Evolutionary conservation across 2,888 invertebrate species (phyloP), one percentile per base, ranked within the genome.

Genomic region (Hedychridium roseum): DNA sequence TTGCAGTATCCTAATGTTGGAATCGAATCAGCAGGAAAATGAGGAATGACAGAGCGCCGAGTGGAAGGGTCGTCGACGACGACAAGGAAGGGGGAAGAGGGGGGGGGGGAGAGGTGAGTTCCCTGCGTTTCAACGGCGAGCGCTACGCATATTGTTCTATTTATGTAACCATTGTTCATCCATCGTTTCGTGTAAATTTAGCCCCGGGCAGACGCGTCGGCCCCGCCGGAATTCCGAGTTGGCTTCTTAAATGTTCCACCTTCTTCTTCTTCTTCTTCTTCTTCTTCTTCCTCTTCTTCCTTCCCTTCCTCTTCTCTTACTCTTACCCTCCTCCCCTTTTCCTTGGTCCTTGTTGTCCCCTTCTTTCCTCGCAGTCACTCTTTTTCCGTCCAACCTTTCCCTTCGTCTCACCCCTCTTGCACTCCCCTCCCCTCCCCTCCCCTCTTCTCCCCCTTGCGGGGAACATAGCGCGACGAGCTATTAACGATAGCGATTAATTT

Each of bases 401-500:
- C 52, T 51, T 51, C 41, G 38, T 45, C 43, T 43, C 23, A 23
- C 49, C 41, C 32, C 50, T 37, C 56, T 60, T 60, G 53, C 47
- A 42, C 39, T 37, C 36, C 48, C 32, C 41, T 43, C 47, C 46
- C 39, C 49, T 41, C 14, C 43, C 44, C 43, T 51, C 41, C 54
- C 35, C 45, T 42, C 46, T 32, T 34, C n/a, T n/a, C 43, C 37
- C 28, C 42, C 43, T 34, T 15, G 16, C 44, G 48, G 57, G 57
- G 51, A 50, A 50, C 59, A 58, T 66, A 47, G 45, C 56, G 41
- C 57, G 58, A 60, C 60, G 65, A 54, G 70, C 73, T 73, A 78
- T 77, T 78, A 78, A 76, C 74, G 77, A 78, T 78, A 70, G 67
- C 76, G 78, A 78, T 78, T 75, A 76, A 78, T 78, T 78, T 78